Evolutionary conservation across 2,113 vertebrate species (phyloP), one percentile per base, ranked within the genome.

Genomic region (Indicator maculatus): DNA sequence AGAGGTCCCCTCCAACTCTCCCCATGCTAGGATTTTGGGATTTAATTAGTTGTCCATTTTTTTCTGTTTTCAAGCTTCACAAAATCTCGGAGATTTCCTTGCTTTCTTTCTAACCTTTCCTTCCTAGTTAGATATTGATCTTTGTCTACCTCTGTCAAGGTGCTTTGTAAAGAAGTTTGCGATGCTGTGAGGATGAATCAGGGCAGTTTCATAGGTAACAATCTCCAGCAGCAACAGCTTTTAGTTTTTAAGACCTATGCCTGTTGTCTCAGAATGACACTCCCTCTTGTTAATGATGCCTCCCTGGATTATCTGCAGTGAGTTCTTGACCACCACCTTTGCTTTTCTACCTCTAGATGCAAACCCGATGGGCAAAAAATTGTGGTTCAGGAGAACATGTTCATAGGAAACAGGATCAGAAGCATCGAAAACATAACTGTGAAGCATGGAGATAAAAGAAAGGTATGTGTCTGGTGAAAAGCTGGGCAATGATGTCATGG

Each of bases 271-370:
- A 84, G 23, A 45, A 30, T 63, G 47, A 45, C 44, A 80, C 50
- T 71, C 5, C 26, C 36, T 76, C 13, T 17, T 31, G 65, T 50
- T 39, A 67, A 4, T 27, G 53, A 9, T 12, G 36, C 19, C 60
- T 69, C 47, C n/a, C 41, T 58, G 30, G 14, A 21, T 47, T 33
- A n/a, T 20, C 63, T 44, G 39, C 6, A 16, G 7, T 18, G 9
- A 59, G 28, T 55, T 88, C 81, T 24, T 69, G 50, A 94, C 15
- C 58, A 47, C 30, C 47, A 83, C 30, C 56, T 91, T 89, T 88
- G 65, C 74, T 83, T 70, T 88, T 90, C 70, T 44, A 31, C 71
- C 64, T 92, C 28, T 93, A 97, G 97, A 23, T 97, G 97, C 93
- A 96, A 84, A 7, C 93, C 92, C 0, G 2, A 45, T 12, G 94